Conservation (phyloP, 2,113 vertebrate genomes). For the Oophaga pumilio region DNA sequence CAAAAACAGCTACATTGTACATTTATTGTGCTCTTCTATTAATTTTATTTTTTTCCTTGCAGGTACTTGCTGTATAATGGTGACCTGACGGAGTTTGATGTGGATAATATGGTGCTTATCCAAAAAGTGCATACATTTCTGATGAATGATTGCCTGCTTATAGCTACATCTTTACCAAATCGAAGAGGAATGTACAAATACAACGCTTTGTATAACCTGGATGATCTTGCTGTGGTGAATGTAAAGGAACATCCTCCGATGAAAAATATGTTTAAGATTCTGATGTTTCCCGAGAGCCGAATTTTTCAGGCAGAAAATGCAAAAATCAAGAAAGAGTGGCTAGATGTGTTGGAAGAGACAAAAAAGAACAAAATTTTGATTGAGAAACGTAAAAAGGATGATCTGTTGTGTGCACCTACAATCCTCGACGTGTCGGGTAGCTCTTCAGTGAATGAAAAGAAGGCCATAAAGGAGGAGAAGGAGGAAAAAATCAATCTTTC, state of each 20-base stretch:
- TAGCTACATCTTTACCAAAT: slow-evolving; percentile 90
- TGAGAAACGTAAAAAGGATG: slow-evolving; percentile 83
- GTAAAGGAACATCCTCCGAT: slow-evolving; percentile 98
- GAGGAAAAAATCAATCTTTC: slow-evolving; percentile 85
- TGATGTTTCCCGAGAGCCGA: slow-evolving; percentile 96
- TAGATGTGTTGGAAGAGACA: slow-evolving; percentile 93
- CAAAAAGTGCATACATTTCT: slow-evolving; percentile 96
- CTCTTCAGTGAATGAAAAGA: slow-evolving; percentile 75
- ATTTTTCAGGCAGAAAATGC: slow-evolving; percentile 98
- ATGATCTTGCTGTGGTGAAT: slow-evolving; percentile 92
- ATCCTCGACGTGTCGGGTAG: slow-evolving; percentile 78
- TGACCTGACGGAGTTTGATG: slow-evolving; percentile 91
- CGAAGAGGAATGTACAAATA: slow-evolving; percentile 89
- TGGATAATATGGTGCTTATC: slow-evolving; percentile 91
- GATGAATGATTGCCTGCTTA: slow-evolving; percentile 94
- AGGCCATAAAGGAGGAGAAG: slow-evolving; percentile 61
- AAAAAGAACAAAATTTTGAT: slow-evolving; percentile 87
- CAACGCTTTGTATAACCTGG: slow-evolving; percentile 88
- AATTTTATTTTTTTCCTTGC: neutral
- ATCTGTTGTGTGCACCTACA: slow-evolving; percentile 64
- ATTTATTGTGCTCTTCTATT: no score
- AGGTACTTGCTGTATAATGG: slow-evolving; percentile 95
- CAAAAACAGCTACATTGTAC: no score
- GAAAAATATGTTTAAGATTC: slow-evolving; percentile 99
- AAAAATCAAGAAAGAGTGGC: slow-evolving; percentile 98